A percentile compares a stretch with the other conserved stretches of the same genome.
phyloP scores from a whole-genome alignment of 2,797 vertebrate species.

The Cyclopterus lumpus region DNA sequence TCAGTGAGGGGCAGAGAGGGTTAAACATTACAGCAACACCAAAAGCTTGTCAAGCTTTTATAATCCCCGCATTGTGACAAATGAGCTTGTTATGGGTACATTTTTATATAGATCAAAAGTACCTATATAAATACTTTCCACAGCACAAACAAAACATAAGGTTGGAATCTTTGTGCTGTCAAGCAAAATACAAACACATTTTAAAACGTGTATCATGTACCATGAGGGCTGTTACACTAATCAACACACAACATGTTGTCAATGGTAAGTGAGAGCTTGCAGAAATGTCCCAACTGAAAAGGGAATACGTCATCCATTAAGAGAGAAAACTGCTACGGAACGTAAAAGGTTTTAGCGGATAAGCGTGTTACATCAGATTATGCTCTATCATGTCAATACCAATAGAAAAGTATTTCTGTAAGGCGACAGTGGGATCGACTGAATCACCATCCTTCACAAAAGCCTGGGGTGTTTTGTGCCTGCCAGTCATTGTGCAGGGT shows the following conservation, averaged over 20 bases:
- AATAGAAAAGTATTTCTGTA: not conserved
- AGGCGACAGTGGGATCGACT: conserved; percentile 22
- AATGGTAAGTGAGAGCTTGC: conserved; percentile 1
- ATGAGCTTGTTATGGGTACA: not conserved
- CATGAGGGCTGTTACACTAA: not conserved
- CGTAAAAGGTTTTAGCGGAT: not conserved
- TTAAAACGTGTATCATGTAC: not conserved
- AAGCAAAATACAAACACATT: not conserved
- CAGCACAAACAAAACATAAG: not conserved
- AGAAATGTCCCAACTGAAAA: not conserved
- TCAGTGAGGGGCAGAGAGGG: conserved; percentile 10
- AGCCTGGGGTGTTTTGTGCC: conserved; percentile 42
- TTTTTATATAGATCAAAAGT: not conserved
- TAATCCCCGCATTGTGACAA: not conserved
- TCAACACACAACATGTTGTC: not conserved
- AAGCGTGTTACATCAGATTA: not conserved
- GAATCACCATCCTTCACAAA: conserved; percentile 40
- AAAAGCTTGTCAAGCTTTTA: conserved; percentile 3
- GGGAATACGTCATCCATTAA: conserved; percentile 35
- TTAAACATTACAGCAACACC: conserved; percentile 23
- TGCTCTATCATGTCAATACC: not conserved
- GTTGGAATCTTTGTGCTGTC: not conserved
- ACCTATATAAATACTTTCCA: conserved; percentile 2
- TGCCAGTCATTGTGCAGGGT: conserved; percentile 46
- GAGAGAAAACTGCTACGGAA: not conserved